Evolutionary conservation across 2,888 invertebrate species (phyloP), one percentile per base, ranked within the genome.

Genomic region (Blastobasis lacticolella): DNA sequence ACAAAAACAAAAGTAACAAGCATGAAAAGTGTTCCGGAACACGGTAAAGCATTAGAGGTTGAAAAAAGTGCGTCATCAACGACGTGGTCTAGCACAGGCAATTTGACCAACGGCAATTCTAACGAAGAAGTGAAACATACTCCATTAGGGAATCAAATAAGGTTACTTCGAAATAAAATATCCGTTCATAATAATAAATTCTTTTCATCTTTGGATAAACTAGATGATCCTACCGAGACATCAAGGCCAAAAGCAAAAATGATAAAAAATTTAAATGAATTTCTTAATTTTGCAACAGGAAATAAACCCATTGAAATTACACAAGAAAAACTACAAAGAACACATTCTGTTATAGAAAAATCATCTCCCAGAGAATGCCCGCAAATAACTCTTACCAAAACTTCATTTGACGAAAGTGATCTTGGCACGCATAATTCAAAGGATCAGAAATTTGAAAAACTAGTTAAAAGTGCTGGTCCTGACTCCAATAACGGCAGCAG

Each of bases 261-360:
- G 83, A 94, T 96, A 4, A 95, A 93, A 77, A 95, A 95, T 76
- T 87, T 96, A 42, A 95, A 95, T 67, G 95, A 96, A 79, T 95
- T 96, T 73, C 86, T 95, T 0, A 95, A 93, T 67, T 93, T 95
- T 66, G 92, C 94, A 0, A 89, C 92, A 3, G 87, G 90, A 1
- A 93, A 91, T 71, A 93, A 92, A 74, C 57, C 69, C 6, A 64
- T 56, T 49, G 57, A 38, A 46, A 51, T 55, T 5, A 71, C 67
- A 53, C 77, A 73, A 49, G 82, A 81, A 10, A 83, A 77, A 54
- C 59, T 83, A 37, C 80, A 78, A 54, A 69, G 83, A 59, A 77
- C 83, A 5, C 72, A 78, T 63, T 82, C 81, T 4, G 79, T 69
- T 38, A 77, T 78, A 58, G 86, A 81, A 55, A 72, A 69, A 43